These are phyloP conservation scores for Mythimna pallens DNA, from an alignment of 2,888 invertebrate species.

Conservation along the genomic window DNA sequence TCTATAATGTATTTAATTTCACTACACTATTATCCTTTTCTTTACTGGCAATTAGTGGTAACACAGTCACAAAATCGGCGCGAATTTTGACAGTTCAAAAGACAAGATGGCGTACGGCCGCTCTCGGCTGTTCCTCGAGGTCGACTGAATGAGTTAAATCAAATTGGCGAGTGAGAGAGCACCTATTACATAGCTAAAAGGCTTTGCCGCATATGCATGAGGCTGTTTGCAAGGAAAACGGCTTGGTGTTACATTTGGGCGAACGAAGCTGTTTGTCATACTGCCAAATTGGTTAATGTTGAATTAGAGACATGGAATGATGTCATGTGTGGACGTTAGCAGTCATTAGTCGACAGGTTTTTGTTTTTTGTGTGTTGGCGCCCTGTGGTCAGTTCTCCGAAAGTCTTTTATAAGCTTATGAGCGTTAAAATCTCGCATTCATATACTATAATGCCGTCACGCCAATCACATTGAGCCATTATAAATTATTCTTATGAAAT, in stretches of 20 bases:
- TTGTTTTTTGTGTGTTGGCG: slow-evolving; percentile 55
- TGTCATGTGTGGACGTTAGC: slow-evolving; percentile 60
- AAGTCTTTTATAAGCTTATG: slow-evolving; percentile 43
- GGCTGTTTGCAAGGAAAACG: slow-evolving; percentile 87
- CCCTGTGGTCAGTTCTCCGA: slow-evolving; percentile 51
- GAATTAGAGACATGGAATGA: slow-evolving; percentile 57
- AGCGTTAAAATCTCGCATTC: slow-evolving; percentile 40
- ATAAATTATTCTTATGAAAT: slow-evolving; percentile 36
- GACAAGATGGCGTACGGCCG: slow-evolving; percentile 79
- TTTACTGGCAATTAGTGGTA: slow-evolving; percentile 61
- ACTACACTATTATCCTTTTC: slow-evolving; percentile 58
- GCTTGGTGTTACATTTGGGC: slow-evolving; percentile 74
- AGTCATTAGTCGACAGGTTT: slow-evolving; percentile 52
- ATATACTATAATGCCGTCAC: slow-evolving; percentile 28
- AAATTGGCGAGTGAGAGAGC: slow-evolving; percentile 78
- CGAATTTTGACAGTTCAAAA: slow-evolving; percentile 78
- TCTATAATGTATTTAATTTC: slow-evolving; percentile 55
- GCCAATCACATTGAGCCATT: slow-evolving; percentile 38
- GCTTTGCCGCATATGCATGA: slow-evolving; percentile 80
- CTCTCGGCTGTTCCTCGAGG: slow-evolving; percentile 83
- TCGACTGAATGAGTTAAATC: slow-evolving; percentile 84
- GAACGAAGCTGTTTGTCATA: slow-evolving; percentile 72
- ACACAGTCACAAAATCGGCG: slow-evolving; percentile 77
- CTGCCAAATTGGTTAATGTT: slow-evolving; percentile 65
- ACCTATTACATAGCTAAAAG: slow-evolving; percentile 78